phyloP scores from a whole-genome alignment of 1,140 invertebrate species.

The Drosophila rufa region DNA sequence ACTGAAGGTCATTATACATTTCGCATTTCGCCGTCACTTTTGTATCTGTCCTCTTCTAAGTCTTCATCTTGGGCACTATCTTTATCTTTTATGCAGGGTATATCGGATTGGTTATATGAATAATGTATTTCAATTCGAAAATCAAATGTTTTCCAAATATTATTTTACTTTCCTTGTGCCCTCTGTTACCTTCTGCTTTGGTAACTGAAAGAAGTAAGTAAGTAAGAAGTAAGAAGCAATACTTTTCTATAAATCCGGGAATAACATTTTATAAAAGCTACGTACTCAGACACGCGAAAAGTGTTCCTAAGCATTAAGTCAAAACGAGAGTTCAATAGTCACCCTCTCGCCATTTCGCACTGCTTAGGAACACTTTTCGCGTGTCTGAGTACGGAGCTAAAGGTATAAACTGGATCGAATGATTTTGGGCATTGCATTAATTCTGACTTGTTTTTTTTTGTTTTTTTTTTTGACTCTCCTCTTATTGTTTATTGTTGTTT shows the following conservation, averaged over 20 bases:
- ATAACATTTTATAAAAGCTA: background rate
- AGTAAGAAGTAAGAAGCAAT: background rate
- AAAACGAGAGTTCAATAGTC: too few species aligned
- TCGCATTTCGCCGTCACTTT: constrained; percentile 32
- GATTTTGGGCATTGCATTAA: constrained; percentile 25
- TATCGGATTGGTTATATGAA: background rate
- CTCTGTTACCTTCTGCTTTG: too few species aligned
- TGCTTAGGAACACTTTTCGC: too few species aligned
- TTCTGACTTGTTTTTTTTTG: constrained; percentile 29
- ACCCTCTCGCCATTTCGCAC: too few species aligned
- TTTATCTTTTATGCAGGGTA: background rate
- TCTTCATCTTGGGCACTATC: constrained; percentile 9
- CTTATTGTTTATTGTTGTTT: constrained; percentile 54
- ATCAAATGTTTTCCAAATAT: background rate
- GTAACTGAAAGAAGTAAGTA: too few species aligned
- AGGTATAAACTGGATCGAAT: constrained; percentile 2
- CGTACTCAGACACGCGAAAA: too few species aligned
- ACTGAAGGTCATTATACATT: constrained; percentile 82
- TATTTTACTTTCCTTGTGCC: too few species aligned
- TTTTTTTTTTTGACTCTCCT: constrained; percentile 29
- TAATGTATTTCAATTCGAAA: background rate
- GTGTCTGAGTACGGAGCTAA: background rate
- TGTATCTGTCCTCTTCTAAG: background rate
- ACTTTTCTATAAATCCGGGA: background rate
- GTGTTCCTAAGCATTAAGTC: too few species aligned